phyloP scores from a whole-genome alignment of 2,888 invertebrate genomes.

The Latrodectus elegans region DNA sequence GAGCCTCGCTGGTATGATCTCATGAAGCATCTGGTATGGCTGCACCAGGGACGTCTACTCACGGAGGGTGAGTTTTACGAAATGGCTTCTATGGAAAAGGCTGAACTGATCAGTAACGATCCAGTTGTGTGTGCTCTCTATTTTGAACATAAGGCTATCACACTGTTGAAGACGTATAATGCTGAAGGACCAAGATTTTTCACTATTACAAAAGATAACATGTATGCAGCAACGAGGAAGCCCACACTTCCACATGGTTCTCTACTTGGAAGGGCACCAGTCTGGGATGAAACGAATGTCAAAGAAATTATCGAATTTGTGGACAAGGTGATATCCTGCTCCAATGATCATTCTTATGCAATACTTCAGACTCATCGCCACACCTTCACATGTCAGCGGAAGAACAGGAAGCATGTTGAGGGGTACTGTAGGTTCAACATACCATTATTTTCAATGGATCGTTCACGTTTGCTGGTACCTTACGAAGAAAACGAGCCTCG shows the following conservation, averaged over 20 bases:
- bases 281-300: slow-evolving; percentile 10
- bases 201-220: slow-evolving; percentile 24
- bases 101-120: slow-evolving; percentile 66
- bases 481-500: slow-evolving; percentile 1
- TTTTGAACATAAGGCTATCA: slow-evolving; percentile 70
- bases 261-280: slow-evolving; percentile 69
- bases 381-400: slow-evolving; percentile 18
- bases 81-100: not conserved
- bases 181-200: slow-evolving; percentile 6
- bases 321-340: slow-evolving; percentile 14
- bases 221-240: slow-evolving; percentile 69
- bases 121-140: slow-evolving; percentile 71
- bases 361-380: slow-evolving; percentile 29
- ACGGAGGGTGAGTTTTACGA: not conserved
- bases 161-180: slow-evolving; percentile 42
- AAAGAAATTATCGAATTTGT: not conserved
- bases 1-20: slow-evolving; percentile 72
- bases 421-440: slow-evolving; percentile 47
- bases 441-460: slow-evolving; percentile 39
- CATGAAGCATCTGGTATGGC: slow-evolving; percentile 64
- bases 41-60: slow-evolving; percentile 44
- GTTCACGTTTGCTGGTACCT: slow-evolving; percentile 26
- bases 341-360: not conserved
- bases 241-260: slow-evolving; percentile 65
- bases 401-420: no score